These are phyloP conservation scores for Fundulus diaphanus DNA, from an alignment of 2,797 vertebrate genomes.

Conservation along the genomic window DNA sequence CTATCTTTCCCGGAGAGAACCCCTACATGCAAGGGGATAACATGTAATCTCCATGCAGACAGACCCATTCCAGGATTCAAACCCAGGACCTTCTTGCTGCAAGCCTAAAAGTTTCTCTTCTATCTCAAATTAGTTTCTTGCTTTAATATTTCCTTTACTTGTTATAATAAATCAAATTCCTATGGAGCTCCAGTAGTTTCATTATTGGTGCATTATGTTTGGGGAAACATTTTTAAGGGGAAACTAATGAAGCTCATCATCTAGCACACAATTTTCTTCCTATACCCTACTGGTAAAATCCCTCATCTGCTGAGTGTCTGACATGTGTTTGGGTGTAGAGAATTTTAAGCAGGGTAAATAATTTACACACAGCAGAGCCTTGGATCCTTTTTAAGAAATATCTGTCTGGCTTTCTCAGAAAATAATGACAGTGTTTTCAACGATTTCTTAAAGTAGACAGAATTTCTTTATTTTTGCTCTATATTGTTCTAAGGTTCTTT, in stretches of 20 bases:
- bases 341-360: conserved; percentile 67
- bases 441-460: conserved; percentile 55
- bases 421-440: conserved; percentile 61
- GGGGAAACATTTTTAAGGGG: conserved; percentile 11
- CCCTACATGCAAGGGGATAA: not conserved
- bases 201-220: conserved; percentile 35
- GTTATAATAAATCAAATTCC: conserved; percentile 26
- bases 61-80: not conserved
- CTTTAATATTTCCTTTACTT: conserved; percentile 10
- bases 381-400: conserved; percentile 53
- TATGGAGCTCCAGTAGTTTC: conserved; percentile 32
- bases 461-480: conserved; percentile 67
- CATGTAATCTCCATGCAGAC: not conserved
- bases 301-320: conserved; percentile 56
- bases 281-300: conserved; percentile 50
- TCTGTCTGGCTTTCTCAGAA: conserved; percentile 45
- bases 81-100: not conserved
- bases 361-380: conserved; percentile 53
- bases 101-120: conserved; percentile 8
- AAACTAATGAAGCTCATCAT: conserved; percentile 47
- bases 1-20: not conserved
- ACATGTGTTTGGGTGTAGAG: conserved; percentile 54
- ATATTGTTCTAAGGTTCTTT: conserved; percentile 51
- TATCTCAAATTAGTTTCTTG: conserved; percentile 3
- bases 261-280: conserved; percentile 39